These are phyloP conservation scores for Coregonus sp. DNA, from an alignment of 2,797 vertebrate species.

Conservation along the genomic window DNA sequence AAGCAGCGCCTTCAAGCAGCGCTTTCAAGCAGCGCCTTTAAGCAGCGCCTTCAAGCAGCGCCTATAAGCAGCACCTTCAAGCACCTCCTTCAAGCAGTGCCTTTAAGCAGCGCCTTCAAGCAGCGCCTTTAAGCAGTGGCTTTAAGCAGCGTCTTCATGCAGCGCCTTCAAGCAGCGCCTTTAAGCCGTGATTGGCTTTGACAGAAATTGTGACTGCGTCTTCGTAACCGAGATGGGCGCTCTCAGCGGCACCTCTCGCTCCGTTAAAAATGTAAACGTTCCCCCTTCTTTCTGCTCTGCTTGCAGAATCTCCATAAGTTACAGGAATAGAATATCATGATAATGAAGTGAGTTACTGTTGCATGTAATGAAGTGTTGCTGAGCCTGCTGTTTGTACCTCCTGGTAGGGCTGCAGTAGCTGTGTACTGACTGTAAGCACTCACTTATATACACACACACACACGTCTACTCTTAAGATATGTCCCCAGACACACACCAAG, in stretches of 20 bases:
- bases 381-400: slow-evolving; percentile 59
- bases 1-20: too few species aligned
- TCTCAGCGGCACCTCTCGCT: slow-evolving; percentile 33
- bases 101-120: too few species aligned
- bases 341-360: slow-evolving; percentile 68
- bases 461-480: slow-evolving; percentile 6
- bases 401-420: slow-evolving; percentile 37
- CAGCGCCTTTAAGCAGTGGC: too few species aligned
- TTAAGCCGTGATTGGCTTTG: slow-evolving; percentile 50
- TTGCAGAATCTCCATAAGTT: slow-evolving; percentile 52
- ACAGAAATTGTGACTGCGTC: background rate
- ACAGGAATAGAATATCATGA: slow-evolving; percentile 54
- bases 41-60: too few species aligned
- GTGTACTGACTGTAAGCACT: slow-evolving; percentile 41
- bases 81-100: too few species aligned
- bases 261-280: slow-evolving; percentile 39
- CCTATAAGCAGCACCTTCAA: too few species aligned
- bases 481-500: too few species aligned
- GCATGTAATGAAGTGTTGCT: slow-evolving; percentile 69
- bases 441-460: slow-evolving; percentile 35
- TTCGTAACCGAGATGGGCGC: slow-evolving; percentile 33
- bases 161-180: slow-evolving; percentile 27
- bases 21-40: too few species aligned
- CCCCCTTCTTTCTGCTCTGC: slow-evolving; percentile 36
- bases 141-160: slow-evolving; percentile 45